Evolutionary conservation across 2,113 vertebrate species (phyloP).

Genomic region (Propithecus coquereli): DNA sequence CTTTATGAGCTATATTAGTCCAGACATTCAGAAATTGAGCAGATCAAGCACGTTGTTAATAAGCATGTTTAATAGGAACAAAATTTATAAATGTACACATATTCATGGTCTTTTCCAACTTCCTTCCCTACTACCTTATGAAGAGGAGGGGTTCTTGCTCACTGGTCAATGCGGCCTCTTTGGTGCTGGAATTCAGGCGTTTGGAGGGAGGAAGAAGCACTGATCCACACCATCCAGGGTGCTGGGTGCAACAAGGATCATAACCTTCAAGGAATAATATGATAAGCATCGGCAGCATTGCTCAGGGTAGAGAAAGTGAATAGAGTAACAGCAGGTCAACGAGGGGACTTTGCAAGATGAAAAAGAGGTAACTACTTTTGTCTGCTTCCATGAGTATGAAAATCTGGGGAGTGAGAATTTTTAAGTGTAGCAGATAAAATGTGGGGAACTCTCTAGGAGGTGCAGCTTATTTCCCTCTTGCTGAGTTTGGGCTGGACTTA

Average conservation of each 20-base stretch:
- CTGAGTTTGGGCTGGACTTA: neutral
- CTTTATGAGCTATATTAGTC: neutral
- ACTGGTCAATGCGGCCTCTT: too few species aligned
- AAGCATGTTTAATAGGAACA: neutral
- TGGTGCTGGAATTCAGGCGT: neutral
- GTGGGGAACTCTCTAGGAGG: neutral
- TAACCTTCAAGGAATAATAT: neutral
- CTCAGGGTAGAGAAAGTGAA: neutral
- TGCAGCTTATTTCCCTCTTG: neutral
- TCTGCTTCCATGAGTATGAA: neutral
- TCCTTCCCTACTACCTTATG: neutral
- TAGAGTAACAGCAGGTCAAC: too few species aligned
- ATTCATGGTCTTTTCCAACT: neutral
- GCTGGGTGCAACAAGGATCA: neutral
- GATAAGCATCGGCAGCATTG: too few species aligned
- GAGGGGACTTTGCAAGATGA: neutral
- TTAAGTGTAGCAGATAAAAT: neutral
- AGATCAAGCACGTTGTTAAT: neutral
- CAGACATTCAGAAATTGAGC: neutral
- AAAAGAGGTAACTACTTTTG: neutral
- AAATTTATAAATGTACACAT: neutral
- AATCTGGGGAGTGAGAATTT: neutral
- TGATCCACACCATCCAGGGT: neutral
- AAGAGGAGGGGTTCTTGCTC: neutral
- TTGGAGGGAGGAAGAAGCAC: neutral